Conservation (phyloP, 2,888 invertebrate genomes). For the Molorchus minor region DNA sequence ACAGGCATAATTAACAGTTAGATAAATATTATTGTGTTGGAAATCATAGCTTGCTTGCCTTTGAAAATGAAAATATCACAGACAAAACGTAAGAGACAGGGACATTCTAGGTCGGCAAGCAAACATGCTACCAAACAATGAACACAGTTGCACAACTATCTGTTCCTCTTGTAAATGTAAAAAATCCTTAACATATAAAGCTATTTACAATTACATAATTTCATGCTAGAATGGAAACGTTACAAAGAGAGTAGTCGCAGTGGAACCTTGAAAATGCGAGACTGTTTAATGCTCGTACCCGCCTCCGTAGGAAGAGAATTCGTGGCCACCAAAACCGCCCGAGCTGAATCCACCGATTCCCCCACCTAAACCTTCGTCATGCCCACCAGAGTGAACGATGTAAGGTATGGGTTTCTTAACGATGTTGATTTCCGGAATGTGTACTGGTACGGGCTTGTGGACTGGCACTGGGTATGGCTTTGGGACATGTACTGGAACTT, state of each 20-base stretch:
- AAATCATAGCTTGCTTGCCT: slow-evolving; percentile 30
- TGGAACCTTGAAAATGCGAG: background rate
- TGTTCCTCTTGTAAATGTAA: slow-evolving; percentile 3
- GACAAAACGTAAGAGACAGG: slow-evolving; percentile 16
- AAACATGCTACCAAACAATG: slow-evolving; percentile 33
- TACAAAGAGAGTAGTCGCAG: background rate
- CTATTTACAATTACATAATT: slow-evolving; percentile 8
- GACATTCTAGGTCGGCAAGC: slow-evolving; percentile 21
- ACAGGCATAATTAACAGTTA: too few relatives aligned
- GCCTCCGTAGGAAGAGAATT: slow-evolving; percentile 25
- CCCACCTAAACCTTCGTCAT: slow-evolving; percentile 40
- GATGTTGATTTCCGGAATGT: slow-evolving; percentile 64
- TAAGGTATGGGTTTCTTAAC: slow-evolving; percentile 66
- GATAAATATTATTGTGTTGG: slow-evolving; percentile 7
- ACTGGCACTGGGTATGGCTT: slow-evolving; percentile 59
- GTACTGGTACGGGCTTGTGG: slow-evolving; percentile 60
- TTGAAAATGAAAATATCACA: slow-evolving; percentile 29
- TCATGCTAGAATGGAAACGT: background rate
- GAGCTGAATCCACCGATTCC: slow-evolving; percentile 30
- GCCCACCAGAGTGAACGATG: slow-evolving; percentile 50
- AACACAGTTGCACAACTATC: slow-evolving; percentile 34
- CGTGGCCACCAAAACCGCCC: slow-evolving; percentile 34
- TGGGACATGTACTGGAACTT: slow-evolving; percentile 51
- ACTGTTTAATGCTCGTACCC: slow-evolving; percentile 17
- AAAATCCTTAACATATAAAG: slow-evolving; percentile 6